phyloP scores from a whole-genome alignment of 2,888 invertebrate species.

The Esperia sulphurella region DNA sequence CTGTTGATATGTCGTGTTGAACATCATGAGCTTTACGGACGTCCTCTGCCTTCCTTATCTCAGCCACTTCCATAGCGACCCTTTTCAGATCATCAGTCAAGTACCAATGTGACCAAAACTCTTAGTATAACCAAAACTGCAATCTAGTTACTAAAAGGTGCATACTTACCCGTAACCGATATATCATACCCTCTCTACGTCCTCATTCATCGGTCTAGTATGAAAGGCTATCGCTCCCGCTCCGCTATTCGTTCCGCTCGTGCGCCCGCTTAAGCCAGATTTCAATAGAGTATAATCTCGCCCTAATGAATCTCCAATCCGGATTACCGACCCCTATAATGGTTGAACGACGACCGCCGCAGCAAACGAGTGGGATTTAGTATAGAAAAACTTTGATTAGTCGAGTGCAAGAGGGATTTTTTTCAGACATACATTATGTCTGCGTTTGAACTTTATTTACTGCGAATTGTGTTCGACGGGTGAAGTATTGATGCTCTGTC shows the following conservation, averaged over 20 bases:
- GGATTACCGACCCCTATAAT: slow-evolving; percentile 71
- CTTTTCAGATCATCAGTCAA: no score
- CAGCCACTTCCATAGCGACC: no score
- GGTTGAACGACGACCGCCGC: slow-evolving; percentile 53
- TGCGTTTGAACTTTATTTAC: neutral
- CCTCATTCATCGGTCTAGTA: neutral
- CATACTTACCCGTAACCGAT: no score
- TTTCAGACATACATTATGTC: neutral
- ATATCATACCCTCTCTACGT: no score
- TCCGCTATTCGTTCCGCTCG: slow-evolving; percentile 40
- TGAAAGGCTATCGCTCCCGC: slow-evolving; percentile 4
- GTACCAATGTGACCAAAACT: no score
- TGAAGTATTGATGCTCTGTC: no score
- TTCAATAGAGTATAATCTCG: slow-evolving; percentile 79
- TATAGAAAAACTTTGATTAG: slow-evolving; percentile 71
- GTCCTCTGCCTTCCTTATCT: no score
- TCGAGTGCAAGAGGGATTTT: slow-evolving; percentile 32
- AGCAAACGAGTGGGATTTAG: slow-evolving; percentile 60
- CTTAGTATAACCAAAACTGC: no score
- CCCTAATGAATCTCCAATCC: slow-evolving; percentile 80
- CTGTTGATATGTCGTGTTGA: no score
- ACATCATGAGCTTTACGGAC: no score
- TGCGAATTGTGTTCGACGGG: slow-evolving; percentile 1
- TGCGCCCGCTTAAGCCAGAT: slow-evolving; percentile 68
- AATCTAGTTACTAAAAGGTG: no score